A percentile compares a stretch with the other conserved stretches of the same genome.
Evolutionary conservation across 2,888 invertebrate genomes (phyloP).

Genomic region (Plutella xylostella): DNA sequence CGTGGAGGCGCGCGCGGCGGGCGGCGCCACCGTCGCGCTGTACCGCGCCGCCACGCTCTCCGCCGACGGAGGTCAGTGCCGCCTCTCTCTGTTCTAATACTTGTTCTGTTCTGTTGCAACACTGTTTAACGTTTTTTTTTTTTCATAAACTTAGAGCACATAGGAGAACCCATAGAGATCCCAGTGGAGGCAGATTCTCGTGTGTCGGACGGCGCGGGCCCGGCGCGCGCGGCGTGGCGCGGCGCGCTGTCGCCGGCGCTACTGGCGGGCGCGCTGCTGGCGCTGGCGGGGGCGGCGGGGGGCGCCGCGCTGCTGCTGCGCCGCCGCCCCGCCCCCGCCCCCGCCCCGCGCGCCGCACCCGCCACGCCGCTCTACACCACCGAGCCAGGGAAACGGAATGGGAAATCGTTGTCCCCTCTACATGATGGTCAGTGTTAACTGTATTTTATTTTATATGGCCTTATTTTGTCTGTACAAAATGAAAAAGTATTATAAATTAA

Average conservation of each 20-base stretch:
- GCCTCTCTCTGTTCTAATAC: no score
- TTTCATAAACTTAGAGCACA: no score
- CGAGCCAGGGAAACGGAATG: slow-evolving; percentile 35
- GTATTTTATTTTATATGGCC: background rate
- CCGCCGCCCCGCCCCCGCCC: slow-evolving; percentile 13
- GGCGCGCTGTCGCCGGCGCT: slow-evolving; percentile 27
- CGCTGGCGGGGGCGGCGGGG: slow-evolving; percentile 25
- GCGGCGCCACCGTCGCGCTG: slow-evolving; percentile 63
- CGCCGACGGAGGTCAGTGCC: slow-evolving; percentile 56
- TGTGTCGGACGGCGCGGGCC: slow-evolving; percentile 17
- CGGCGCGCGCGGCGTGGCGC: slow-evolving; percentile 15
- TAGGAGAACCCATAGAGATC: slow-evolving; percentile 39
- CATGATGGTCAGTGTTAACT: slow-evolving; percentile 23
- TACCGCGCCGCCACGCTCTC: slow-evolving; percentile 69
- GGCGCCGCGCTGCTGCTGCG: slow-evolving; percentile 15
- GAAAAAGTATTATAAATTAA: no score
- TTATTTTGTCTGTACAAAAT: no score
- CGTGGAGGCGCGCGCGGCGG: slow-evolving; percentile 62
- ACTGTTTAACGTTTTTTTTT: no score
- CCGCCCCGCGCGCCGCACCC: slow-evolving; percentile 13
- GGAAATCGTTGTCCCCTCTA: slow-evolving; percentile 33
- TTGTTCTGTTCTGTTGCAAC: no score
- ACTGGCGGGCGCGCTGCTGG: slow-evolving; percentile 28
- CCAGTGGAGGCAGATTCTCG: slow-evolving; percentile 19
- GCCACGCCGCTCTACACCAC: slow-evolving; percentile 33